phyloP scores from a whole-genome alignment of 2,888 invertebrate species.

The Nephrocerus scutellatus region DNA sequence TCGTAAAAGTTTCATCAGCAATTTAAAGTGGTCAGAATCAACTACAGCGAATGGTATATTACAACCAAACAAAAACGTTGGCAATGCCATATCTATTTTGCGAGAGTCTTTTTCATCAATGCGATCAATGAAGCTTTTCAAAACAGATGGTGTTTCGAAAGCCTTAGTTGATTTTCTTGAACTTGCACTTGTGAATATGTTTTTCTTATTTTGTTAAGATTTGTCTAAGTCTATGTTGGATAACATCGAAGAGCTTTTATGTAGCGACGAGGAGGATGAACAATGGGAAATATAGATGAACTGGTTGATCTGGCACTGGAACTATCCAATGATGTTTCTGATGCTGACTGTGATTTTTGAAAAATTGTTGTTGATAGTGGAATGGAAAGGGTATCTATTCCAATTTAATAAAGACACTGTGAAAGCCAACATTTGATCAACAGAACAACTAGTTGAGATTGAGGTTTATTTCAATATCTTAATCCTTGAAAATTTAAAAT shows the following conservation, averaged over 20 bases:
- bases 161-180: constrained; percentile 56
- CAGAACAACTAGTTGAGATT: no score
- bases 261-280: neutral
- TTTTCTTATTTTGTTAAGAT: neutral
- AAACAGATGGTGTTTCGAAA: no score
- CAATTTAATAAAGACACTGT: no score
- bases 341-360: neutral
- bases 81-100: constrained; percentile 15
- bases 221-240: neutral
- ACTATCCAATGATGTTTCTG: neutral
- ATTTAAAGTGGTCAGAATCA: constrained; percentile 18
- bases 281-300: no score
- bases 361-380: neutral
- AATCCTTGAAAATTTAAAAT: no score
- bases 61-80: constrained; percentile 19
- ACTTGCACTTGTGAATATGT: neutral
- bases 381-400: constrained; percentile 1
- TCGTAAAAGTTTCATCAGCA: constrained; percentile 12
- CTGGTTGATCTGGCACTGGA: no score
- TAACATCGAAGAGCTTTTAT: neutral
- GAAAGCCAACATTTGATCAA: no score
- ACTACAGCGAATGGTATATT: constrained; percentile 21
- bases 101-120: constrained; percentile 5
- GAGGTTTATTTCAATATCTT: no score
- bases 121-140: constrained; percentile 1